Conservation (phyloP, 2,113 vertebrate genomes). For the Morphnarchus princeps region DNA sequence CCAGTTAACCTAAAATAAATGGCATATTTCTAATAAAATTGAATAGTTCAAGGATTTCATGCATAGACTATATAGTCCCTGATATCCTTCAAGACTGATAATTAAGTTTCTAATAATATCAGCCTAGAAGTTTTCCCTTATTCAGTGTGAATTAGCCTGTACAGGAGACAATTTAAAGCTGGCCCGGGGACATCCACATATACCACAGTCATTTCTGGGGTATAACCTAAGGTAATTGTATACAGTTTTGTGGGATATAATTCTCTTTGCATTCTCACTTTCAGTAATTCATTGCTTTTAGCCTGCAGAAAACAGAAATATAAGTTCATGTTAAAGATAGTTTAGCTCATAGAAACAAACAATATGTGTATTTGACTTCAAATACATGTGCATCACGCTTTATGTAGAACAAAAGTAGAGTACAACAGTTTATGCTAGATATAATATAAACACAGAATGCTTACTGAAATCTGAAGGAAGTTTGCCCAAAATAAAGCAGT, state of each 20-base stretch:
- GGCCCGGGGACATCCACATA: not conserved
- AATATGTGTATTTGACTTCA: not conserved
- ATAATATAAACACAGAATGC: not conserved
- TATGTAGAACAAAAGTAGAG: not conserved
- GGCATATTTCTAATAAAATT: not conserved
- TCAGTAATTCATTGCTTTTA: not conserved
- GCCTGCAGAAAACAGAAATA: not conserved
- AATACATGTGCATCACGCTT: not conserved
- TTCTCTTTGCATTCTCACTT: not conserved
- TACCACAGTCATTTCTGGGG: not conserved
- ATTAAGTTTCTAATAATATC: slow-evolving; percentile 22
- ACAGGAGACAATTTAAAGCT: not conserved
- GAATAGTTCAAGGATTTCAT: not conserved
- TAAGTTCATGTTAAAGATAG: not conserved
- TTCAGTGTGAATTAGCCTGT: not conserved
- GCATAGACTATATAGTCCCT: not conserved
- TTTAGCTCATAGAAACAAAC: not conserved
- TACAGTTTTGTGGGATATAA: not conserved
- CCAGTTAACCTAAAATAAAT: slow-evolving; percentile 2
- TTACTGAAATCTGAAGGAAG: not conserved
- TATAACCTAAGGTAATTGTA: not conserved
- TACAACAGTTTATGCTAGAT: not conserved
- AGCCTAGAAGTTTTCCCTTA: not conserved
- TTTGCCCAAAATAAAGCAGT: not conserved
- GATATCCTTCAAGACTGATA: not conserved